These are phyloP conservation scores for Calidris pygmaea DNA, from an alignment of 2,113 vertebrate species.

Conservation along the genomic window DNA sequence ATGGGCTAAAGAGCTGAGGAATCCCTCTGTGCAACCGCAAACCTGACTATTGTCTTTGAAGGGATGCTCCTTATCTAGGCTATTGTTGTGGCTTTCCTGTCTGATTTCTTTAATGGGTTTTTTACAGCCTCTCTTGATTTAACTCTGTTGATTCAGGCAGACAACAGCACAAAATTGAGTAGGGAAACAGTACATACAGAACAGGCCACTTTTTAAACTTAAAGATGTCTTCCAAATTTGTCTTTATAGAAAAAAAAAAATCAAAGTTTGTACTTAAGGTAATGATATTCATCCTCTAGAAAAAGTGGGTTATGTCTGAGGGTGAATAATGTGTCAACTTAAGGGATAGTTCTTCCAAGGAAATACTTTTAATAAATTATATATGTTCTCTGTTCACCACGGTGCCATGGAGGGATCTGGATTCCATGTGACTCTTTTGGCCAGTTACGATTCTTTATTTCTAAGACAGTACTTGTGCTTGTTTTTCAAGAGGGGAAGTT, in stretches of 20 bases:
- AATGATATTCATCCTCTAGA: background rate
- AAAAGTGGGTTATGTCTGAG: background rate
- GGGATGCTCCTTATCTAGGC: background rate
- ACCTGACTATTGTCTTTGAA: background rate
- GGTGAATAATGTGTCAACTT: background rate
- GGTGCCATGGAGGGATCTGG: background rate
- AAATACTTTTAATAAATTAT: background rate
- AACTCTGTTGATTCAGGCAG: background rate
- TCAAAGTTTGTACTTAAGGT: background rate
- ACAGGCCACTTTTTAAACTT: background rate
- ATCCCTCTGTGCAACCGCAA: background rate
- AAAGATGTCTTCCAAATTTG: background rate
- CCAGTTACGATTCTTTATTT: background rate
- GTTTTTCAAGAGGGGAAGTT: background rate
- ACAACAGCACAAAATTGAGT: background rate
- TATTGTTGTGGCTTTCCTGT: constrained; percentile 29
- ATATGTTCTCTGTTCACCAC: accelerated
- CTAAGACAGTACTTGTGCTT: background rate
- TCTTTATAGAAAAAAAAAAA: background rate
- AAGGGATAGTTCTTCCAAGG: background rate
- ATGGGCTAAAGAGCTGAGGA: background rate
- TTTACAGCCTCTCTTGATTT: background rate
- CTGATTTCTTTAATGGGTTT: background rate
- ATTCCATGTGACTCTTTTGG: background rate
- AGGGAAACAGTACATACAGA: background rate